Evolutionary conservation across 2,797 vertebrate species (phyloP), one percentile per base, ranked within the genome.

Genomic region (Buphagus erythrorhynchus): DNA sequence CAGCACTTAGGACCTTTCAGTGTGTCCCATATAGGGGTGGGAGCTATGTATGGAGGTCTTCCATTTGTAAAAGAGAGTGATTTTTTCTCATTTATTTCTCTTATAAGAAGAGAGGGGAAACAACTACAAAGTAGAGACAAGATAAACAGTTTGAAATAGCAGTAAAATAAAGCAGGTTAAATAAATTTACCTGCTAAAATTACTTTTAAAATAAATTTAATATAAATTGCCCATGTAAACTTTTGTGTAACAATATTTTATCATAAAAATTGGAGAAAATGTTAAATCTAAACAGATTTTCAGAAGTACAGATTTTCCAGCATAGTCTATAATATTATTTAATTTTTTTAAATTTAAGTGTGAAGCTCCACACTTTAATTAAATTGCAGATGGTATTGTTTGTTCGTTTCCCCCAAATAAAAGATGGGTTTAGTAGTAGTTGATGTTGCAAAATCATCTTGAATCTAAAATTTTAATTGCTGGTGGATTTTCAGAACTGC

Each of bases 1-100:
- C 25, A 55, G 15, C 17, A n/a, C 26, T 28, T 11, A 25, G 16
- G 29, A 51, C 6, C 0, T 1, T 72, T 36, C 24, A 40, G 33
- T 22, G 20, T 24, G 52, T 51, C 7, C 5, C 16, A 16, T 2
- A 3, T 1, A 36, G 20, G 38, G 16, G n/a, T 52, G 40, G 19
- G 22, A 92, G 12, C 9, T 88, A 12, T 18, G 8, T 69, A 58
- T 19, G 19, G 18, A 49, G 13, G 7, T 52, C 43, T 79, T 25
- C 20, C 35, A 3, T 38, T 76, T 1, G 1, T 49, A 25, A 63
- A 16, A 61, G 10, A 65, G 5, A n/a, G 35, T 45, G 16, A 52
- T 62, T 31, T 76, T 49, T 2, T 49, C 38, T 62, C 6, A 11
- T 43, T 81, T 54, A 29, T 45, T 66, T 66, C 5, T 51, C 13